Evolutionary conservation across 1,140 invertebrate genomes (phyloP).

Genomic region (Wiebesia pumilae): DNA sequence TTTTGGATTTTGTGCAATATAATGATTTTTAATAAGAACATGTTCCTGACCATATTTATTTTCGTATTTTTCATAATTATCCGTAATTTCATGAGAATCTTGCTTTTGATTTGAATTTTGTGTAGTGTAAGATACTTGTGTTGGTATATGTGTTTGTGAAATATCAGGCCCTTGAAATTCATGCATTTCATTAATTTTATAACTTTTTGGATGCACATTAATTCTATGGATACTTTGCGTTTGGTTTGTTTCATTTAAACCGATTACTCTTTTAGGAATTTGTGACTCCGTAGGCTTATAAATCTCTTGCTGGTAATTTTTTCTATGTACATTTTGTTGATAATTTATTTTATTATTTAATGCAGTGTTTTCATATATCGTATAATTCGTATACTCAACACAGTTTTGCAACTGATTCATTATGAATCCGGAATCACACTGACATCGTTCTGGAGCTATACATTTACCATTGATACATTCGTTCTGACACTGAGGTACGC

Average conservation of each 20-base stretch:
- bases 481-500: conserved; percentile 47
- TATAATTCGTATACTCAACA: background rate
- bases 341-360: no score
- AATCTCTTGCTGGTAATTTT: background rate
- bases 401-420: conserved; percentile 37
- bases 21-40: no score
- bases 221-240: background rate
- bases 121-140: background rate
- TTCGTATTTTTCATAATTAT: background rate
- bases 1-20: no score
- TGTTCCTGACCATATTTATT: background rate
- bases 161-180: background rate
- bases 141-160: background rate
- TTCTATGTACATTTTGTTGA: background rate
- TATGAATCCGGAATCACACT: conserved; percentile 57
- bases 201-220: background rate
- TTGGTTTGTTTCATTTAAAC: background rate
- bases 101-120: background rate
- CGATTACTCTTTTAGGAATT: background rate
- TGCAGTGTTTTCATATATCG: background rate
- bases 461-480: conserved; percentile 59
- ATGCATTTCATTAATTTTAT: background rate
- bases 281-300: background rate
- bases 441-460: conserved; percentile 56
- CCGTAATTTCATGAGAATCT: background rate